Evolutionary conservation across 92 coral and sea anemone genomes (phyloP).

Genomic region (Heteractis magnifica): DNA sequence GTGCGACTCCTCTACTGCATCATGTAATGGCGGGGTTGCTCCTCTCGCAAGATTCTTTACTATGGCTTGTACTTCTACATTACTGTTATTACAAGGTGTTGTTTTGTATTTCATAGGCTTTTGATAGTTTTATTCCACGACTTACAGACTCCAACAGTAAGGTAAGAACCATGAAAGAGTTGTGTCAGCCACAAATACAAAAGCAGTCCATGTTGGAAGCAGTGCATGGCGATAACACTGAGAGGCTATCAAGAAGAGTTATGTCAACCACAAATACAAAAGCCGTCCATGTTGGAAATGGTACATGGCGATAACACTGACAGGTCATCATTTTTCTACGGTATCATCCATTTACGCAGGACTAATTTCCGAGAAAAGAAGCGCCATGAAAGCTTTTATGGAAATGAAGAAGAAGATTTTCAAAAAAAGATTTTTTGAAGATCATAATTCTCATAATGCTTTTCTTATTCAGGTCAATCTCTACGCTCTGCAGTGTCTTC

Average conservation of each 20-base stretch:
- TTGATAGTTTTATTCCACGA: conserved; percentile 85
- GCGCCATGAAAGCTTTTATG: too few relatives aligned
- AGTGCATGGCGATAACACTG: too few relatives aligned
- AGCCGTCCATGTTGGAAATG: too few relatives aligned
- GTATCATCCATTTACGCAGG: too few relatives aligned
- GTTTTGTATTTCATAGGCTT: conserved; percentile 47
- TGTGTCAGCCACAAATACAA: background rate
- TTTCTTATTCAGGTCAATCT: conserved; percentile 76
- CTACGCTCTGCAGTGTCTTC: conserved; percentile 80
- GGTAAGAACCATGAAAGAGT: conserved; percentile 43
- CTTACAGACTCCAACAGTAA: conserved; percentile 94
- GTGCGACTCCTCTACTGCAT: background rate
- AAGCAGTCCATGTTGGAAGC: too few relatives aligned
- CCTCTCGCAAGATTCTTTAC: too few relatives aligned
- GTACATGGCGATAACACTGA: too few relatives aligned
- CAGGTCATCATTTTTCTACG: too few relatives aligned
- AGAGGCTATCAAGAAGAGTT: background rate
- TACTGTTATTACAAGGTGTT: too few relatives aligned
- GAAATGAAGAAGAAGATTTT: too few relatives aligned
- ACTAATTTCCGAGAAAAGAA: too few relatives aligned
- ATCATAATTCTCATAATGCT: background rate
- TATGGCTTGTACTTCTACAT: too few relatives aligned
- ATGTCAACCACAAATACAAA: background rate
- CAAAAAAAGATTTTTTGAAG: background rate
- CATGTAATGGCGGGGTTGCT: background rate